These are phyloP conservation scores for Pangasius krempfi DNA, from an alignment of 2,797 vertebrate species.

Conservation along the genomic window DNA sequence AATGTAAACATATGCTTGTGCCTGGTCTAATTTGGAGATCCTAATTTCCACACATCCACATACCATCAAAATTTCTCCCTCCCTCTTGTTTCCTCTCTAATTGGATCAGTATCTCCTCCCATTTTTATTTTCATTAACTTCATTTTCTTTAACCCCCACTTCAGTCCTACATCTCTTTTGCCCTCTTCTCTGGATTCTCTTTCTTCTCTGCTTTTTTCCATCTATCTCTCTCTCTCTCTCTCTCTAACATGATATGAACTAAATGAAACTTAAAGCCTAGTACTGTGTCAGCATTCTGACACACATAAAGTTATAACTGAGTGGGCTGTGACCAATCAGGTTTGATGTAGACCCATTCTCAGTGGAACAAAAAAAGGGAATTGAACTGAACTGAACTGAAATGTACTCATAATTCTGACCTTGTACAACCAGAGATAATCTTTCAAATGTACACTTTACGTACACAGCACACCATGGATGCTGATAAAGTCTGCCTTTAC, in stretches of 20 bases:
- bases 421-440: not conserved
- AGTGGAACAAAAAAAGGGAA: not conserved
- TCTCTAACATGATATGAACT: not conserved
- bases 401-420: slow-evolving; percentile 40
- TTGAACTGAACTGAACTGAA: not conserved
- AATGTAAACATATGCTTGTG: not conserved
- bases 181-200: not conserved
- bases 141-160: not conserved
- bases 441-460: not conserved
- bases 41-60: not conserved
- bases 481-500: not conserved
- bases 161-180: not conserved
- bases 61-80: not conserved
- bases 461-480: slow-evolving; percentile 10
- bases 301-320: not conserved
- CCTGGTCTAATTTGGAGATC: not conserved
- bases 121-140: not conserved
- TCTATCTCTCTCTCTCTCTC: not conserved
- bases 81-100: not conserved
- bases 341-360: not conserved
- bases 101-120: not conserved
- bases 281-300: not conserved
- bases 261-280: not conserved
- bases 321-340: not conserved
- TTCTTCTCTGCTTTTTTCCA: not conserved